Base-by-base conservation (phyloP, 2,797 vertebrate genomes). In the Chaunax sp. region DNA sequence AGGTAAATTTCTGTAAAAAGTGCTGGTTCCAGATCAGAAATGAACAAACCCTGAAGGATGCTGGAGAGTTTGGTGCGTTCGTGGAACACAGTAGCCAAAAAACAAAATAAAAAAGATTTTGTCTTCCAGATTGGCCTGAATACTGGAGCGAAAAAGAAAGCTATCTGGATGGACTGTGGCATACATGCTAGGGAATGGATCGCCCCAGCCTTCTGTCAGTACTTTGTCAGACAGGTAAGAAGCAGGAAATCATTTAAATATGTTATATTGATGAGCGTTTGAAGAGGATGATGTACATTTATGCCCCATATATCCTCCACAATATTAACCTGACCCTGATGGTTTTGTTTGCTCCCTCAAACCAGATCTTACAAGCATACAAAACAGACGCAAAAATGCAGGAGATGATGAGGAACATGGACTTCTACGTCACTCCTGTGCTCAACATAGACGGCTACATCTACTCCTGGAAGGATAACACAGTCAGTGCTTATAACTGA, bases 121-220 rank as follows among this genome's bases (percentile, higher is more conserved):
- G 52, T 28, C 33, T 59, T 61, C 16, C 45, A 92, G 91, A 89
- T 92, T 22, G 91, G 90, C 2, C 2, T 77, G 2, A 57, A 73
- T 0, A 72, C 72, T 0, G 75, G 51, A 3, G 5, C 0, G 11
- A 74, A 50, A 30, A 91, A 91, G 75, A 92, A 90, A 64, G 85
- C 75, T 1, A 65, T 96, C 71, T 96, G 95, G 93, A 93, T 95
- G 92, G 94, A 95, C 76, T 95, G 94, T 75, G 95, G 94, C 14
- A 95, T 96, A 76, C 94, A 96, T 6, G 94, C 94, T 69, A 91
- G 94, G 66, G 94, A 96, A 75, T 96, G 94, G 95, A 95, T 96
- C 49, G 72, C 94, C 55, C 94, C 94, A 1, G 92, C 94, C n/a
- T 96, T 95, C 86, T 96, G 95, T 69, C 95, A 96, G 49, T 96